Conservation (phyloP, 1,140 invertebrate species). For the Gryon sp. region DNA sequence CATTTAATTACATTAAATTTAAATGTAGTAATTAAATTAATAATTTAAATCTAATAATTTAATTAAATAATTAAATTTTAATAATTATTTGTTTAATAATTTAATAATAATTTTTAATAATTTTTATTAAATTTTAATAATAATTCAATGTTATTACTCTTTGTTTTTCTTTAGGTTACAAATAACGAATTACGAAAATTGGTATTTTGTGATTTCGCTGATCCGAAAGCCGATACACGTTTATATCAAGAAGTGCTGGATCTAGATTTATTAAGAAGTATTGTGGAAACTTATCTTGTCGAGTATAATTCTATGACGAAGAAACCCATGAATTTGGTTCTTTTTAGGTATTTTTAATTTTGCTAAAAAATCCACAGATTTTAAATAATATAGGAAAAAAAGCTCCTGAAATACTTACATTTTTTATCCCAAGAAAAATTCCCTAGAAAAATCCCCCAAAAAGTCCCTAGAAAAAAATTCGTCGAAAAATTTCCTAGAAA, state of each 20-base stretch:
- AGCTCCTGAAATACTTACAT: too few relatives aligned
- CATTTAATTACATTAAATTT: too few relatives aligned
- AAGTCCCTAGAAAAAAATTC: too few relatives aligned
- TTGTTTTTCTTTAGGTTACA: slow-evolving; percentile 80
- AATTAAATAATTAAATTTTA: background rate
- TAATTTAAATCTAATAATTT: too few relatives aligned
- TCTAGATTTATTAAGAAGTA: slow-evolving; percentile 88
- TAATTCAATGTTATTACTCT: slow-evolving; percentile 20
- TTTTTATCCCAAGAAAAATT: too few relatives aligned
- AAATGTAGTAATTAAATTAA: too few relatives aligned
- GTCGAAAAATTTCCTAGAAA: too few relatives aligned
- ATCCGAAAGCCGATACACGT: slow-evolving; percentile 93
- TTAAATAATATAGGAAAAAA: too few relatives aligned
- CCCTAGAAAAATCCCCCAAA: too few relatives aligned
- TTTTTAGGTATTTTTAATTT: slow-evolving; percentile 90
- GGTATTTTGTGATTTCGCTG: slow-evolving; percentile 96
- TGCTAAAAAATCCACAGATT: too few relatives aligned
- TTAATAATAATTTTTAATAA: background rate
- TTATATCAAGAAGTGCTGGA: slow-evolving; percentile 94
- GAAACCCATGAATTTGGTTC: slow-evolving; percentile 97
- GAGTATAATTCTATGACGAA: slow-evolving; percentile 98
- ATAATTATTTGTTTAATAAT: background rate
- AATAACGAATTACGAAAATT: slow-evolving; percentile 91
- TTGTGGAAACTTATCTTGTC: slow-evolving; percentile 93
- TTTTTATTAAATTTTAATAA: slow-evolving; percentile 15